phyloP scores from a whole-genome alignment of 2,888 invertebrate genomes.

The Dioctria rufipes region DNA sequence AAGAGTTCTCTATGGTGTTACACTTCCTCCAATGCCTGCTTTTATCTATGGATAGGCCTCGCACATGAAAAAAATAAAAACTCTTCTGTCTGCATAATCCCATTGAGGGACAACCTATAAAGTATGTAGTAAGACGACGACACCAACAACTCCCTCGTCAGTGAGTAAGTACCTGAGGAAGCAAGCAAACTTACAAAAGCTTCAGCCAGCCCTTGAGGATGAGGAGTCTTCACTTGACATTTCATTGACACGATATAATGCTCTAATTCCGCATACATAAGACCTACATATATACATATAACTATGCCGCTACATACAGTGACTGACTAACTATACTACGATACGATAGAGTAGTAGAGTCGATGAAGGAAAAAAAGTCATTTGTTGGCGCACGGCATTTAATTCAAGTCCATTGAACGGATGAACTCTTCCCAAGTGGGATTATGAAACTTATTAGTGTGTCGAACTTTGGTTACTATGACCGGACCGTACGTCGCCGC shows the following conservation, averaged over 20 bases:
- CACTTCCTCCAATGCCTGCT: background rate
- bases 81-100: background rate
- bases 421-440: slow-evolving; percentile 24
- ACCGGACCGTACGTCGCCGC: background rate
- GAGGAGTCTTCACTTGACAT: slow-evolving; percentile 27
- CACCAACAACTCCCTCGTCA: background rate
- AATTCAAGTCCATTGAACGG: slow-evolving; percentile 31
- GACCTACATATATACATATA: slow-evolving; percentile 10
- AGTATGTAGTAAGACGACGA: background rate
- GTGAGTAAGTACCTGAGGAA: background rate
- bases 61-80: background rate
- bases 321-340: background rate
- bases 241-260: slow-evolving; percentile 42
- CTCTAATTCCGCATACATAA: slow-evolving; percentile 41
- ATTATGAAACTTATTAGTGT: slow-evolving; percentile 28
- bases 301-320: background rate
- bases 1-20: background rate
- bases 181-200: background rate
- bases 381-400: slow-evolving; percentile 20
- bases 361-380: slow-evolving; percentile 21
- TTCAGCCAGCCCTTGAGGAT: background rate
- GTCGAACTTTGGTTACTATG: background rate
- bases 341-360: background rate
- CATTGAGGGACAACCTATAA: background rate
- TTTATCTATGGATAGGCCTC: background rate